These are phyloP conservation scores for Cephalopterus ornatus DNA, from an alignment of 2,113 vertebrate species.

Conservation along the genomic window DNA sequence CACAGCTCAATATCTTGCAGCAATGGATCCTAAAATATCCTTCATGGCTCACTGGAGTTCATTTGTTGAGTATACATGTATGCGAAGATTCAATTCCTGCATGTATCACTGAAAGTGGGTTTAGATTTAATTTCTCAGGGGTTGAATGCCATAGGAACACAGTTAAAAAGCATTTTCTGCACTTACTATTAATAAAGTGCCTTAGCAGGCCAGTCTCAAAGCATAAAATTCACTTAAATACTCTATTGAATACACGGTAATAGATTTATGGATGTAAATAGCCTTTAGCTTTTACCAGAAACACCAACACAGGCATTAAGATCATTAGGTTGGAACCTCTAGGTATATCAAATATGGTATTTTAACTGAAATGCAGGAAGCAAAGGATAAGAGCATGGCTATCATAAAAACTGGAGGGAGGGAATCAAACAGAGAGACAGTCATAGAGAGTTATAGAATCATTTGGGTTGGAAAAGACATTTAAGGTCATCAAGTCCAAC, in stretches of 20 bases:
- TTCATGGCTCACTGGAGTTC: background rate
- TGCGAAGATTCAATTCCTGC: background rate
- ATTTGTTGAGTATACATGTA: background rate
- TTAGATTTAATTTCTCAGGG: conserved; percentile 7
- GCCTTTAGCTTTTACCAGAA: conserved; percentile 6
- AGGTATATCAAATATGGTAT: background rate
- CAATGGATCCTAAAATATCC: background rate
- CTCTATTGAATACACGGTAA: background rate
- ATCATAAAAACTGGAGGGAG: background rate
- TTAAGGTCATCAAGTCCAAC: background rate
- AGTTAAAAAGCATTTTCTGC: background rate
- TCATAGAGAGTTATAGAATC: background rate
- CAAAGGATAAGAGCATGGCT: background rate
- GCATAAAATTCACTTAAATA: background rate
- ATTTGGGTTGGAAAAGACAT: background rate
- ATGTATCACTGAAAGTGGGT: background rate
- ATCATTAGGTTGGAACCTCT: background rate
- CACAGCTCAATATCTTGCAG: background rate
- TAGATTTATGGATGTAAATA: background rate
- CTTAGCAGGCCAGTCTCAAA: background rate
- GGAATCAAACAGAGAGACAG: background rate
- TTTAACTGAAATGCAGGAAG: background rate
- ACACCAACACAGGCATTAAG: background rate
- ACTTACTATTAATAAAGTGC: background rate
- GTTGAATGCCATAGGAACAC: background rate